Evolutionary conservation across 2,888 invertebrate species (phyloP).

Genomic region (Watsonalla cultraria): DNA sequence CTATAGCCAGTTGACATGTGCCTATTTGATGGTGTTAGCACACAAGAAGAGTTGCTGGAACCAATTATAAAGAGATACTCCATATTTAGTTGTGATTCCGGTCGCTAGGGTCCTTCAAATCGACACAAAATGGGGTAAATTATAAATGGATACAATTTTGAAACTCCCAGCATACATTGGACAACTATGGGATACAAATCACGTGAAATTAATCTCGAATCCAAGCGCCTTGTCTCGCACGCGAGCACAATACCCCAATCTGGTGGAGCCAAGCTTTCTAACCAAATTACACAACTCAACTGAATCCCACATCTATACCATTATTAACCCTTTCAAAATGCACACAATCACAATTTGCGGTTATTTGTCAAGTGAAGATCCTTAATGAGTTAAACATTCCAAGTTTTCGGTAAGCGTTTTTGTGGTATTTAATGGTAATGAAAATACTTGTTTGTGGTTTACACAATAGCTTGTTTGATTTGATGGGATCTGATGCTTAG

Average conservation of each 20-base stretch:
- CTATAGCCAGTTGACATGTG: no score
- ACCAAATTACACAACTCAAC: constrained; percentile 54
- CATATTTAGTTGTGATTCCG: no score
- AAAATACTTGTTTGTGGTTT: constrained; percentile 40
- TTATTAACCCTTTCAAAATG: constrained; percentile 74
- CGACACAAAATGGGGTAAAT: no score
- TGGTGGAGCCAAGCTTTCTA: constrained; percentile 57
- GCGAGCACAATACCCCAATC: constrained; percentile 68
- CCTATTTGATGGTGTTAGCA: no score
- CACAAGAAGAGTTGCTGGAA: no score
- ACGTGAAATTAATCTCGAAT: constrained; percentile 40
- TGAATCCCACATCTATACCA: constrained; percentile 59
- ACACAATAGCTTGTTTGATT: constrained; percentile 12
- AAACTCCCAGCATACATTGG: constrained; percentile 5
- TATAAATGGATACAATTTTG: not conserved
- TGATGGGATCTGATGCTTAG: constrained; percentile 18
- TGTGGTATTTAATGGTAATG: constrained; percentile 43
- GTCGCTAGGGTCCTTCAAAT: no score
- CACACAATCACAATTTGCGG: constrained; percentile 74
- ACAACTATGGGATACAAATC: constrained; percentile 28
- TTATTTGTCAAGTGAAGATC: constrained; percentile 56
- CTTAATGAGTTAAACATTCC: constrained; percentile 45
- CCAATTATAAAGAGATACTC: no score
- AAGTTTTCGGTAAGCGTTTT: constrained; percentile 47
- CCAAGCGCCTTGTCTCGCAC: constrained; percentile 26